These are phyloP conservation scores for Amyelois transitella DNA, from an alignment of 1,140 invertebrate species.

Conservation along the genomic window DNA sequence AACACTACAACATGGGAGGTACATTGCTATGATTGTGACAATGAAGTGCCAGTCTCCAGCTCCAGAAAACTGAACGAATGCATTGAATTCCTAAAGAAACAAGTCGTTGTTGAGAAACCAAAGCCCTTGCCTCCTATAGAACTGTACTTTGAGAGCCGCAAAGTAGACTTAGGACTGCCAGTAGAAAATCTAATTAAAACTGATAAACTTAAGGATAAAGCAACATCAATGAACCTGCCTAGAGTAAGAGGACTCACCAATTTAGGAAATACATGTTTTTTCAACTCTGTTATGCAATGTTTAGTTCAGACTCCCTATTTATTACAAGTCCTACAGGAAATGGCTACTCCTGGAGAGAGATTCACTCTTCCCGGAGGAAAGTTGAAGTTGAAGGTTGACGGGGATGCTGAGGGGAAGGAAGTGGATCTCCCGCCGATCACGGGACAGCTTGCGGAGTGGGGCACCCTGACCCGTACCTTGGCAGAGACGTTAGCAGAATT, in stretches of 20 bases:
- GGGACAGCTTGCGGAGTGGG: constrained; percentile 82
- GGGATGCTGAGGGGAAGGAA: constrained; percentile 44
- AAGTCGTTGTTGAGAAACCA: constrained; percentile 28
- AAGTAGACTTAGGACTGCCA: constrained; percentile 39
- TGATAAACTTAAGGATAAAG: constrained; percentile 60
- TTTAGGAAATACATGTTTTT: constrained; percentile 97
- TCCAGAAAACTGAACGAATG: constrained; percentile 79
- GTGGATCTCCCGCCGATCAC: constrained; percentile 77
- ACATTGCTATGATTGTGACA: constrained; percentile 84
- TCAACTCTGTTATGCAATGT: constrained; percentile 96
- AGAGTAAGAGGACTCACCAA: constrained; percentile 84
- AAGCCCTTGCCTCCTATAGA: constrained; percentile 51
- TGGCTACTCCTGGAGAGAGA: constrained; percentile 79
- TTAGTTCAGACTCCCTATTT: constrained; percentile 90
- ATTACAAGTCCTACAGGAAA: constrained; percentile 81
- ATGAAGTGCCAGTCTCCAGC: constrained; percentile 74
- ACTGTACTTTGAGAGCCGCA: constrained; percentile 33
- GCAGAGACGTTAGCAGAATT: constrained; percentile 82
- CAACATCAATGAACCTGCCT: constrained; percentile 52
- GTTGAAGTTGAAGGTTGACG: constrained; percentile 65
- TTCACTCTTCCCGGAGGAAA: constrained; percentile 83
- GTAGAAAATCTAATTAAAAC: constrained; percentile 46
- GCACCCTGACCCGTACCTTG: constrained; percentile 80
- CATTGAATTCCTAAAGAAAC: constrained; percentile 78
- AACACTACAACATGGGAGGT: constrained; percentile 83